A percentile compares a stretch with the other conserved stretches of the same genome.
Conservation (phyloP, 2,888 invertebrate genomes). For the Hirtodrosophila histrioides region DNA sequence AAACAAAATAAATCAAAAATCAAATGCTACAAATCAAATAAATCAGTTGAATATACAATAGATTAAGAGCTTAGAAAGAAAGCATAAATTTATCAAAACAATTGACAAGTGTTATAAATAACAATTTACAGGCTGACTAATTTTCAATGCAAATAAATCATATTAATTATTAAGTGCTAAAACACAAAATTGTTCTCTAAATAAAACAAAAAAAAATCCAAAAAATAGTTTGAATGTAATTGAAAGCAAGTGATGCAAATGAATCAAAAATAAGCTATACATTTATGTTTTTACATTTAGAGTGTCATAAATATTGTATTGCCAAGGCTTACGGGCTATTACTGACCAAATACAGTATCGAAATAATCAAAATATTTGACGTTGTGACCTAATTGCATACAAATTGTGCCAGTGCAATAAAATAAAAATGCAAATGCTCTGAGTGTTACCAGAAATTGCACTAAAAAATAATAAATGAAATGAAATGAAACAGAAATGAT, state of each 20-base stretch:
- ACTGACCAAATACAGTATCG: slow-evolving; percentile 1
- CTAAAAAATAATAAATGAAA: too few relatives aligned
- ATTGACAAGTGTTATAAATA: not conserved
- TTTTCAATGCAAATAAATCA: not conserved
- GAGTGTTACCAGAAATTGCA: slow-evolving; percentile 8
- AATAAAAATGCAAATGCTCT: slow-evolving; percentile 34
- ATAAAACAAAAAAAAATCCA: not conserved
- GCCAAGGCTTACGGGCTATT: not conserved
- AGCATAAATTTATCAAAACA: not conserved
- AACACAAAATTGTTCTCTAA: not conserved
- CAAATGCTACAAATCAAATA: not conserved
- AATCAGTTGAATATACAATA: too few relatives aligned
- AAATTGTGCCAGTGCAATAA: slow-evolving; percentile 1
- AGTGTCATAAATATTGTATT: not conserved
- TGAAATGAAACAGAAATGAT: slow-evolving; percentile 17
- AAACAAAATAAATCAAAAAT: not conserved
- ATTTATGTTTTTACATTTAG: slow-evolving; percentile 1
- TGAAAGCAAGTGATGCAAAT: slow-evolving; percentile 14
- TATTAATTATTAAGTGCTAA: not conserved
- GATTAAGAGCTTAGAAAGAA: not conserved
- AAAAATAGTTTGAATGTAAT: not conserved
- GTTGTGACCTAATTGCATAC: slow-evolving; percentile 23
- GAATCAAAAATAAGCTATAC: slow-evolving; percentile 10
- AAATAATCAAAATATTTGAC: slow-evolving; percentile 36
- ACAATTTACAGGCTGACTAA: not conserved